Base-by-base conservation (phyloP, 64 coral and sea anemone genomes). In the Dendrophyllia cribrosa region DNA sequence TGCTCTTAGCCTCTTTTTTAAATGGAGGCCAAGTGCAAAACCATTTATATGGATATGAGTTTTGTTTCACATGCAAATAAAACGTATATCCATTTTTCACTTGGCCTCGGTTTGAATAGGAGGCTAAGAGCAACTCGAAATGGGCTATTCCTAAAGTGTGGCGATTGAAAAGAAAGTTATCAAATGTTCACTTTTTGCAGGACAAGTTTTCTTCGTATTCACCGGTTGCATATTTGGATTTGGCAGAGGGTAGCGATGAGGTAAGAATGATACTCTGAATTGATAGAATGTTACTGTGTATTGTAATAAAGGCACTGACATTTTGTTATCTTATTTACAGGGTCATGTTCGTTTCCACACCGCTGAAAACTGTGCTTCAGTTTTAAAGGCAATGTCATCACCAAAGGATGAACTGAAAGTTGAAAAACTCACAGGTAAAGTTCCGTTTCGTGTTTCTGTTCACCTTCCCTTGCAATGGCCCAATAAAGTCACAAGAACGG, bases 311-410 rank as follows among this genome's bases (percentile, higher is more conserved):
- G 11, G 4, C 1, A 72, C 50, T 11, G 45, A 12, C 3, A 51
- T 58, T 5, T 26, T 77, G 12, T 23, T 67, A 19, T 17, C 64
- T 65, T 92, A 19, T 50, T 83, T 86, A 63, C 65, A 98, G 97
- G 97, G 97, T 51, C 90, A 96, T 76, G 94, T 99, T 65, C 94
- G 97, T 19, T 99, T 99, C 68, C 87, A 90, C 49, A 96, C 97
- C 2, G 63, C 91, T 52, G 91, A 88, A 78, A 96, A 82, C 23
- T 99, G 97, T 80, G 43, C 66, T 20, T 61, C 88, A 43, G 89
- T 99, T 72, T 24, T 96, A 1, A 78, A 91, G 15, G 60, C 51
- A 26, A 51, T 95, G 50, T 88, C 80, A 74, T 62, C 75, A 51
- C 77, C 72, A 89, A 84, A 65, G 10, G 88, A 77, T 7, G 70